These are phyloP conservation scores for Thymallus thymallus DNA, from an alignment of 2,113 vertebrate species.

Conservation along the genomic window DNA sequence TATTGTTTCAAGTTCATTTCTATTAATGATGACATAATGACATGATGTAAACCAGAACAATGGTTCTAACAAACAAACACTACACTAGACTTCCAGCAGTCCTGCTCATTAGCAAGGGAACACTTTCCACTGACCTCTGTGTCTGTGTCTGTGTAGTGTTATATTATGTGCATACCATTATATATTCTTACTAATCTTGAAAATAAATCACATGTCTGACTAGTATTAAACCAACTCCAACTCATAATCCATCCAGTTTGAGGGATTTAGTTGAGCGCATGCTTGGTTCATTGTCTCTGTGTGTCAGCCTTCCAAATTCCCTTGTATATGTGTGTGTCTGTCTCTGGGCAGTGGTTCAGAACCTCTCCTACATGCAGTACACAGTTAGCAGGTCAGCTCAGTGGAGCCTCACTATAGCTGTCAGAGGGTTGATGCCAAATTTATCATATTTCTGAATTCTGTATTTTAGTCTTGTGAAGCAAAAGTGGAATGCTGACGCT, in stretches of 20 bases:
- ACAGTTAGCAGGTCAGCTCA: slow-evolving; percentile 74
- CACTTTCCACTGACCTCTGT: background rate
- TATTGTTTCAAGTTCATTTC: background rate
- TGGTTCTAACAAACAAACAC: background rate
- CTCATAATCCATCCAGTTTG: slow-evolving; percentile 62
- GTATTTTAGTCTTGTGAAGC: slow-evolving; percentile 74
- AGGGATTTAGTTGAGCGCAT: slow-evolving; percentile 71
- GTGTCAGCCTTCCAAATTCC: slow-evolving; percentile 75
- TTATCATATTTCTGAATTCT: slow-evolving; percentile 75
- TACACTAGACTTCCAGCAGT: background rate
- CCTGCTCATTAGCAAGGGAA: slow-evolving; percentile 1
- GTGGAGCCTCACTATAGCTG: slow-evolving; percentile 73
- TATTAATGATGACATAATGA: background rate
- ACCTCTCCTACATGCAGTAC: slow-evolving; percentile 72
- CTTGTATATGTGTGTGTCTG: slow-evolving; percentile 70
- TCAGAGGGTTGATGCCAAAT: slow-evolving; percentile 69
- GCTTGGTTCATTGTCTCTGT: slow-evolving; percentile 66
- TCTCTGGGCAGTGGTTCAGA: slow-evolving; percentile 78
- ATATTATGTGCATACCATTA: slow-evolving; percentile 12
- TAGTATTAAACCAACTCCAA: slow-evolving; percentile 60
- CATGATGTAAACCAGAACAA: background rate
- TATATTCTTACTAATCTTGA: slow-evolving; percentile 56
- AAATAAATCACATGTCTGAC: slow-evolving; percentile 35
- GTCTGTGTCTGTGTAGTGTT: background rate
- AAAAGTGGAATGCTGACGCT: slow-evolving; percentile 72